Evolutionary conservation across 2,797 vertebrate species (phyloP), one percentile per base, ranked within the genome.

Genomic region (Prunella strophiata): DNA sequence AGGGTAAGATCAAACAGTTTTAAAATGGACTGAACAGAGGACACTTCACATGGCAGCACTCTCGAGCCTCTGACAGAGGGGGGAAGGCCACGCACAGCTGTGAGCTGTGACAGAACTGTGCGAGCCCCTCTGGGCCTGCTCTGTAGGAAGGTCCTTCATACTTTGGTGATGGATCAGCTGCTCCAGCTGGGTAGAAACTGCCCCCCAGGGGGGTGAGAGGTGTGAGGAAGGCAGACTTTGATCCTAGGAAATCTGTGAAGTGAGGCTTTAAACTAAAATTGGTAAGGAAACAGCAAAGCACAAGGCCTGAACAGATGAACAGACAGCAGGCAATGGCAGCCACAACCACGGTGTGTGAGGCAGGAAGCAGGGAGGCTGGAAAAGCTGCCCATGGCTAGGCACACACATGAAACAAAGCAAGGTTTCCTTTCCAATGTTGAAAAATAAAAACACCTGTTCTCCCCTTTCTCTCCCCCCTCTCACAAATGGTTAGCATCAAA

Each of bases 171-270:
- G 5, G 18, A 79, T 54, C 38, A 42, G 9, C 34, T 29, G 20
- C 30, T 75, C 50, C 84, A 47, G n/a, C 27, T 48, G 55, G n/a
- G 34, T 9, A 21, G 34, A 80, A 93, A 16, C 32, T 3, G 5
- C 4, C 5, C 1, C 3, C 18, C 0, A 1, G 1, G 2, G 5
- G 7, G 1, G 4, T 38, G 38, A 5, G 6, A 15, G 32, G 9
- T 20, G 4, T 50, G 58, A 72, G 23, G 54, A 42, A 67, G 48
- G 38, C 51, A 83, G 26, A 52, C 54, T 61, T 61, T 30, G 54
- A 79, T 52, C 45, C 45, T 12, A 32, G 21, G 22, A 78, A 36
- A 55, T 66, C 27, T 17, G 22, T 2, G 5, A 36, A 26, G 43
- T 27, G 23, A 68, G 26, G 55, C 34, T 82, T 82, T 48, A 73